phyloP scores from a whole-genome alignment of 1,140 invertebrate genomes.

The Eriocheir sinensis region DNA sequence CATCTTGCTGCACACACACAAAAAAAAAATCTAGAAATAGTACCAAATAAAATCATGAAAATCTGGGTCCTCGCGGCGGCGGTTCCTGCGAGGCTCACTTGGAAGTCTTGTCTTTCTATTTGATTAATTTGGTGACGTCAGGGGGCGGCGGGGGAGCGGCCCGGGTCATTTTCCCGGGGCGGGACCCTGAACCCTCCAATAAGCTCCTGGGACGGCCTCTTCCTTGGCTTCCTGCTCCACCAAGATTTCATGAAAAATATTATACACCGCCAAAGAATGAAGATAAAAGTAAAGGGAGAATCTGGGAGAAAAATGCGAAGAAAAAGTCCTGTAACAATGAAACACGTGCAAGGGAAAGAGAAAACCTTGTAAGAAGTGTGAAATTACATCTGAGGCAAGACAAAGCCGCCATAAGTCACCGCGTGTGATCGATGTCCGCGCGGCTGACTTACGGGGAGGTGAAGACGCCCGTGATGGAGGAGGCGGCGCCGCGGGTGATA shows the following conservation, averaged over 20 bases:
- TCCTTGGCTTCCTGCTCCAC: background rate
- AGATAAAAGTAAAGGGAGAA: background rate
- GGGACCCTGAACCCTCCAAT: background rate
- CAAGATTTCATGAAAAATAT: background rate
- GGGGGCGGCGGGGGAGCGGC: background rate
- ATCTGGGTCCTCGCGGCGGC: background rate
- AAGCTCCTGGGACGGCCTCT: background rate
- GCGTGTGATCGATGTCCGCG: background rate
- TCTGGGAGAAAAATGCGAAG: too few relatives aligned
- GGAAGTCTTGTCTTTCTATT: slow-evolving; percentile 25
- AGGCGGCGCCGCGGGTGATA: background rate
- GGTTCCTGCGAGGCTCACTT: slow-evolving; percentile 8
- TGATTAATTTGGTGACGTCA: slow-evolving; percentile 25
- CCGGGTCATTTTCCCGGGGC: background rate
- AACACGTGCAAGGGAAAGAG: background rate
- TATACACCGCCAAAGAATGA: background rate
- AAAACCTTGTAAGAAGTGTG: background rate
- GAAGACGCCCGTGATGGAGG: background rate
- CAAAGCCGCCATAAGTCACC: slow-evolving; percentile 1
- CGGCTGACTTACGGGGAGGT: background rate
- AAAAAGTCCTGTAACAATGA: too few relatives aligned
- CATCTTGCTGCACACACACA: background rate
- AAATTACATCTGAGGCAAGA: background rate
- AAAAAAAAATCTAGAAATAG: background rate
- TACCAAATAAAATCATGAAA: background rate